Base-by-base conservation (phyloP, 92 coral and sea anemone species). In the Paramuricea clavata region DNA sequence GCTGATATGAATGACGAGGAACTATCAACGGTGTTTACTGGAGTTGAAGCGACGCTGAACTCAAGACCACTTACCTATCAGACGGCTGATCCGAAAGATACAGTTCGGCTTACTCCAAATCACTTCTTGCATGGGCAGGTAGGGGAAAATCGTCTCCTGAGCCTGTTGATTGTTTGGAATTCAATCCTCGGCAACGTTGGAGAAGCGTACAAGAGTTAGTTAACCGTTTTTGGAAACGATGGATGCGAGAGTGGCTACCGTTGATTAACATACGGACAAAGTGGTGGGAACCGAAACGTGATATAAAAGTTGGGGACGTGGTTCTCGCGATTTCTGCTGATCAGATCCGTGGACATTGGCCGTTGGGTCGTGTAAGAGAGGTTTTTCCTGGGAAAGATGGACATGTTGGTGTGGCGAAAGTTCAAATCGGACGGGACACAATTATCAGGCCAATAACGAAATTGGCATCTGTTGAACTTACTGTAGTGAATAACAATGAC, bases 341-440 rank as follows among this genome's bases (percentile, higher is more conserved):
- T 3, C 74, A 69, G 69, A 43, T 67, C 0, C 43, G 84, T 19
- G 84, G 36, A 27, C 89, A 86, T 12, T 62, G 84, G 89, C 89
- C 83, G n/a, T 61, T 76, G 43, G 84, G 83, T 9, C 49, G 68
- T 1, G 65, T 76, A 10, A 68, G 13, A 3, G 82, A 77, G 17
- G 41, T 77, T 32, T 31, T 77, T 13, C 89, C 93, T 26, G 87
- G 87, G 7, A 77, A 69, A 75, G 93, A 83, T 70, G 74, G 71
- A 31, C 91, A 86, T 44, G 89, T 91, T 21, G 3, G 91, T 27
- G 89, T 81, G 12, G 89, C 88, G 3, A 83, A 78, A 69, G 85
- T 83, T 16, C 70, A 75, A 41, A 59, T 87, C n/a, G 86, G 89
- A 27, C 52, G 74, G 33, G 75, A 78, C 26, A 85, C 76, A 27